Evolutionary conservation across 2,797 vertebrate genomes (phyloP).

Genomic region (Champsocephalus esox): DNA sequence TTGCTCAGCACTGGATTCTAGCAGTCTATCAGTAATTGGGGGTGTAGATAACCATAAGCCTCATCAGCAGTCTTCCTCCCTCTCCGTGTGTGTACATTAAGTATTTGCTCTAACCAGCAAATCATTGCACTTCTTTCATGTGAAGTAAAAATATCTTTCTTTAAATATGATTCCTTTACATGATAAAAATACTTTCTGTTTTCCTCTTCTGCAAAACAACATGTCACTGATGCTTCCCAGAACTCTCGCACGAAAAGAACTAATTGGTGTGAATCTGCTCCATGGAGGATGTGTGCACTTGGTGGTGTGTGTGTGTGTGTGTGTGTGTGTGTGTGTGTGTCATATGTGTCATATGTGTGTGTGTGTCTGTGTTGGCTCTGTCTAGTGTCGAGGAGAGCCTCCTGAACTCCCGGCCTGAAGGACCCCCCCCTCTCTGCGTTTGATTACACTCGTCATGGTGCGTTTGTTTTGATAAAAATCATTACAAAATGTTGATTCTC

Average conservation of each 20-base stretch:
- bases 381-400: conserved; percentile 44
- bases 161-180: conserved; percentile 94
- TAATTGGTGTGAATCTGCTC: conserved; percentile 39
- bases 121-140: conserved; percentile 82
- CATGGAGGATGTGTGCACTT: no score
- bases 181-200: conserved; percentile 96
- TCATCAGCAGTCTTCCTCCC: conserved; percentile 88
- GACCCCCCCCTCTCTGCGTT: conserved; percentile 36
- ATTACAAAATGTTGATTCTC: conserved; percentile 96
- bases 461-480: conserved; percentile 96
- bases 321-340: background rate
- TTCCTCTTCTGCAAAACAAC: conserved; percentile 86
- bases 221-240: conserved; percentile 88
- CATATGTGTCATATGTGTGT: background rate
- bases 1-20: conserved; percentile 90
- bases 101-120: conserved; percentile 59
- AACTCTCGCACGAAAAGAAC: conserved; percentile 73
- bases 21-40: conserved; percentile 89
- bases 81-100: conserved; percentile 50
- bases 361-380: conserved; percentile 16
- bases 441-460: conserved; percentile 71
- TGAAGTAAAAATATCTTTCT: conserved; percentile 98
- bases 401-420: conserved; percentile 36
- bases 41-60: conserved; percentile 89
- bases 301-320: background rate